Conservation (phyloP, 2,888 invertebrate species). For the Choreutis nemorana region DNA sequence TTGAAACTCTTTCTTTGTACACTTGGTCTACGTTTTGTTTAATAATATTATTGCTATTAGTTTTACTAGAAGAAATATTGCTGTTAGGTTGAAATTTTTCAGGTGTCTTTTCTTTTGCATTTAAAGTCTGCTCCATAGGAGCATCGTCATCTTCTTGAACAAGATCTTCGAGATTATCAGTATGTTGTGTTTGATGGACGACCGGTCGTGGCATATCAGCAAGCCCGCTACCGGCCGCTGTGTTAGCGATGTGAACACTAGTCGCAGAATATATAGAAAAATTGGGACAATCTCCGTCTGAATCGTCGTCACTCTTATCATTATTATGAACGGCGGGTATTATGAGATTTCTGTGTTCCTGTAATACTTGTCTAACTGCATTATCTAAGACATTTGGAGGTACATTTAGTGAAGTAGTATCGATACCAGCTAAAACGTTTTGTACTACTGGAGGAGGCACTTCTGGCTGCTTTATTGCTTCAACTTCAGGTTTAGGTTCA, state of each 20-base stretch:
- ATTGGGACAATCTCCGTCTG: constrained; percentile 82
- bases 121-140: constrained; percentile 8
- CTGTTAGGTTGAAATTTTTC: not conserved
- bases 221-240: constrained; percentile 15
- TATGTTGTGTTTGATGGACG: constrained; percentile 1
- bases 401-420: constrained; percentile 22
- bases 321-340: constrained; percentile 19
- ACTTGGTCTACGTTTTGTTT: constrained; percentile 27
- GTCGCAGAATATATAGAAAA: constrained; percentile 86
- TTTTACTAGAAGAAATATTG: not conserved
- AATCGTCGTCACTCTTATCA: constrained; percentile 47
- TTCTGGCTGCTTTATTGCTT: constrained; percentile 5
- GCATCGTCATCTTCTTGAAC: constrained; percentile 30
- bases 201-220: no score
- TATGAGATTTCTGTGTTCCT: constrained; percentile 38
- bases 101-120: not conserved
- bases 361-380: constrained; percentile 43
- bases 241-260: constrained; percentile 76
- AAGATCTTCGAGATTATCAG: constrained; percentile 22
- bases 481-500: constrained; percentile 6
- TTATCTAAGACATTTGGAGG: constrained; percentile 31
- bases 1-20: constrained; percentile 43
- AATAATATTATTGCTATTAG: constrained; percentile 6
- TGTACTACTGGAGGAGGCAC: constrained; percentile 15
- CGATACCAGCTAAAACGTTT: constrained; percentile 24